Conservation (phyloP, 2,888 invertebrate species). For the Leptura quadrifasciata region DNA sequence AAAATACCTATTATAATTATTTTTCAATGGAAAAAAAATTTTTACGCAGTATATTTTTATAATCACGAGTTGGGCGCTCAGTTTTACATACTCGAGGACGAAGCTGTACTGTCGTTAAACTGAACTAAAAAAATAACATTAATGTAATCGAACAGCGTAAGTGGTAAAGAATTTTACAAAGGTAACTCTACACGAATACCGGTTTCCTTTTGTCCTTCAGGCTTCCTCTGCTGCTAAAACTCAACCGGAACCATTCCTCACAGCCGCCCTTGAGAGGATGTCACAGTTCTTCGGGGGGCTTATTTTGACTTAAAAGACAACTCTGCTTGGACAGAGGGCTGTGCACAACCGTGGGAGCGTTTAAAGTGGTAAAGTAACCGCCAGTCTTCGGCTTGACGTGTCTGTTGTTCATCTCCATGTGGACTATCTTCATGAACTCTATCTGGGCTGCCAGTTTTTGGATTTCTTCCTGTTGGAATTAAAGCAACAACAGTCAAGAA, state of each 20-base stretch:
- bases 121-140: no score
- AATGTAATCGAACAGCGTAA: no score
- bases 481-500: not conserved
- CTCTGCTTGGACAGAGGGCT: slow-evolving; percentile 70
- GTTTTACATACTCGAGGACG: no score
- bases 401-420: slow-evolving; percentile 94
- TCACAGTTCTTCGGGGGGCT: slow-evolving; percentile 69
- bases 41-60: no score
- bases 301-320: slow-evolving; percentile 63
- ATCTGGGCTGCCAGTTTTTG: slow-evolving; percentile 94
- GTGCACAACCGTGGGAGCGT: slow-evolving; percentile 72
- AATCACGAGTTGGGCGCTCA: no score
- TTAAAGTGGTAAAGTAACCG: slow-evolving; percentile 84
- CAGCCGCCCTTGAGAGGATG: slow-evolving; percentile 49
- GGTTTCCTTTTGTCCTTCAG: slow-evolving; percentile 16
- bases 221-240: slow-evolving; percentile 57
- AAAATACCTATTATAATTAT: no score
- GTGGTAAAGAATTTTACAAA: not conserved
- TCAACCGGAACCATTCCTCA: slow-evolving; percentile 63
- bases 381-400: slow-evolving; percentile 90
- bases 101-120: no score
- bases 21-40: no score
- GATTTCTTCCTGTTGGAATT: slow-evolving; percentile 87
- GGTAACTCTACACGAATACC: slow-evolving; percentile 12
- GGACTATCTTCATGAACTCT: slow-evolving; percentile 95